Conservation (phyloP, 1,140 invertebrate genomes). For the Mya arenaria region DNA sequence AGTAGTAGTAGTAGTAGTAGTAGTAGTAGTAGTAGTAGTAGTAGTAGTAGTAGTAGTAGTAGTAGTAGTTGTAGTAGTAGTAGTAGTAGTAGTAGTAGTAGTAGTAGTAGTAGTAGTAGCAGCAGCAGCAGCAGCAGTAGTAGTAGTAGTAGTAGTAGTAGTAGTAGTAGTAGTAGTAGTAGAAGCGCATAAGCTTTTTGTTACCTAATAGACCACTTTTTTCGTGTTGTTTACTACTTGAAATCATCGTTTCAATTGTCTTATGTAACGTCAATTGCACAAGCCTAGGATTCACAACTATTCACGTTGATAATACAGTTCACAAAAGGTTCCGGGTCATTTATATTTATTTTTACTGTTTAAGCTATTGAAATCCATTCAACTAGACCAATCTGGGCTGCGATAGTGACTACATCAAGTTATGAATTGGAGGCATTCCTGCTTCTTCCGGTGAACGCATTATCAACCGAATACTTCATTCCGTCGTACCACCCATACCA, state of each 20-base stretch:
- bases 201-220: not conserved
- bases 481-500: not conserved
- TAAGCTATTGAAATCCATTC: constrained; percentile 7
- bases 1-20: constrained; percentile 54
- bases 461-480: constrained; percentile 16
- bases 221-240: too few relatives aligned
- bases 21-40: constrained; percentile 53
- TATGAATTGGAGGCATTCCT: constrained; percentile 16
- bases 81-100: constrained; percentile 52
- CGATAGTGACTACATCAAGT: not conserved
- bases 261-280: too few relatives aligned
- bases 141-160: constrained; percentile 7
- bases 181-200: not conserved
- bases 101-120: constrained; percentile 50
- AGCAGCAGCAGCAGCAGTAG: constrained; percentile 25
- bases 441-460: not conserved
- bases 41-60: constrained; percentile 51
- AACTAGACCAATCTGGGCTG: not conserved
- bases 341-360: too few relatives aligned
- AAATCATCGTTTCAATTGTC: too few relatives aligned
- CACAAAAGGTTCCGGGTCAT: too few relatives aligned
- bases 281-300: too few relatives aligned
- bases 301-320: too few relatives aligned
- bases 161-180: not conserved
- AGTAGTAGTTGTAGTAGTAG: constrained; percentile 54